Percentiles rank a stretch among this genome's conserved stretches.
Conservation (phyloP, 2,113 vertebrate species). For the Orientallactaga bullata region DNA sequence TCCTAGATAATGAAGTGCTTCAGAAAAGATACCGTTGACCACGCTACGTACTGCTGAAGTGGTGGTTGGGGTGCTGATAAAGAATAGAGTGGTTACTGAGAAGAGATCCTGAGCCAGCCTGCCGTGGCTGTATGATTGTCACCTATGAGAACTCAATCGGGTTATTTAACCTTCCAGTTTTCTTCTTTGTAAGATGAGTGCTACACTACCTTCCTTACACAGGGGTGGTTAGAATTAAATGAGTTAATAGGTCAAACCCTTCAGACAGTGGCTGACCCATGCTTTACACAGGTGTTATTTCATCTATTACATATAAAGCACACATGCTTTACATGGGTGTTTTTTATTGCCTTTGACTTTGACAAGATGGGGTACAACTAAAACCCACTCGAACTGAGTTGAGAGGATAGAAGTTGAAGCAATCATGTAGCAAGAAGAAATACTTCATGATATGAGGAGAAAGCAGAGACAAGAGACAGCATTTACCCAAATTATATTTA, state of each 20-base stretch:
- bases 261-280: neutral
- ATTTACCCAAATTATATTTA: neutral
- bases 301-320: too few relatives aligned
- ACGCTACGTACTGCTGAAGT: neutral
- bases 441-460: neutral
- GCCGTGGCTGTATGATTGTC: neutral
- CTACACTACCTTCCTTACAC: neutral
- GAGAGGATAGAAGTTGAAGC: neutral
- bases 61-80: neutral
- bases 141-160: neutral
- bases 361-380: neutral
- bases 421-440: constrained; percentile 3
- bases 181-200: neutral
- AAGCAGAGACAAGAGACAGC: neutral
- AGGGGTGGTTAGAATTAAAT: neutral
- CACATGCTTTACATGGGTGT: too few relatives aligned
- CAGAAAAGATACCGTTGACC: neutral
- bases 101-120: neutral
- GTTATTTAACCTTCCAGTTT: neutral
- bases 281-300: neutral
- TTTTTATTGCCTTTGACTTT: neutral
- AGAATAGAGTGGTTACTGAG: neutral
- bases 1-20: neutral
- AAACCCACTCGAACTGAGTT: neutral
- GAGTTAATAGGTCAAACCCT: neutral